These are phyloP conservation scores for Pleuronectes platessa DNA, from an alignment of 2,113 vertebrate species.

Conservation along the genomic window DNA sequence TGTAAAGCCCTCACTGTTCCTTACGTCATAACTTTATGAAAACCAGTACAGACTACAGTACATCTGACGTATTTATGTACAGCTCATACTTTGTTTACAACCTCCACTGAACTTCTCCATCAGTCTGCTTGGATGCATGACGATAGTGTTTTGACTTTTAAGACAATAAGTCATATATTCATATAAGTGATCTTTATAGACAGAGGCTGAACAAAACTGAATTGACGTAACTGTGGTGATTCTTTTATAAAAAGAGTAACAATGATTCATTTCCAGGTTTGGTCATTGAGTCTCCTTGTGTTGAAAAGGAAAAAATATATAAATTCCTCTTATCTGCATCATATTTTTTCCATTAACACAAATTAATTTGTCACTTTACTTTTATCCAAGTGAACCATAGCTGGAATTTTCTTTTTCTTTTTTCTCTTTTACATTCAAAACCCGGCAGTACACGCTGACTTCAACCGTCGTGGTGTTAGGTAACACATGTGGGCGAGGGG, in stretches of 20 bases:
- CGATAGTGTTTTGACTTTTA: neutral
- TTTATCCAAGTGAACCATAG: too few relatives aligned
- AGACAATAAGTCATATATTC: neutral
- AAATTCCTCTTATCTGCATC: neutral
- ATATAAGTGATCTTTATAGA: neutral
- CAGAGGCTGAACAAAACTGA: too few relatives aligned
- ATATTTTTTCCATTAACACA: neutral
- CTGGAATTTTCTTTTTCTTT: neutral
- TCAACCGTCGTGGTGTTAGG: conserved; percentile 44
- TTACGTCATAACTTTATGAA: neutral
- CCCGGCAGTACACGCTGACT: conserved; percentile 41
- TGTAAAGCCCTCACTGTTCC: neutral
- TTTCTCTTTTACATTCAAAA: neutral
- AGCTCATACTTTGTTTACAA: neutral
- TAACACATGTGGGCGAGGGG: conserved; percentile 59
- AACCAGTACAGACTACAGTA: too few relatives aligned
- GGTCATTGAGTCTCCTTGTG: too few relatives aligned
- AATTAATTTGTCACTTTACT: neutral
- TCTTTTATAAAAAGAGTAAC: too few relatives aligned
- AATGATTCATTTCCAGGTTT: too few relatives aligned
- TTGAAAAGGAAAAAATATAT: neutral
- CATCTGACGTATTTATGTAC: neutral
- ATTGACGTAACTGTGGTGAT: too few relatives aligned
- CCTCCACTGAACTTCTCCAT: neutral
- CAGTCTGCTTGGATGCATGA: neutral